Conservation (phyloP, 2,797 vertebrate species). For the Silurus lanzhouensis region DNA sequence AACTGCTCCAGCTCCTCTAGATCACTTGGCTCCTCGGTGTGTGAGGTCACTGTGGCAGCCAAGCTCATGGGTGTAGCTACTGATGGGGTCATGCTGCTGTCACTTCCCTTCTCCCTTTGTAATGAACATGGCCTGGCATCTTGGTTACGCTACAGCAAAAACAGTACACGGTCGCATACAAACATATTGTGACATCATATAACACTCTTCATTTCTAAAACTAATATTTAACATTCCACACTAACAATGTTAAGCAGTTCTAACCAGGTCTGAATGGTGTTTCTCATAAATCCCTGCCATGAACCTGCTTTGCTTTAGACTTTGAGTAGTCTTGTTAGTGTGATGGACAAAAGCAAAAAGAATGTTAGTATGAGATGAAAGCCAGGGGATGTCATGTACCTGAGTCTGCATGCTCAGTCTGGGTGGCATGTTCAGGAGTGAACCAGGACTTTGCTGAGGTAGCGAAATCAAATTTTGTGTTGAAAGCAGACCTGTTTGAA, state of each 20-base stretch:
- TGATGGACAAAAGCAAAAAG: background rate
- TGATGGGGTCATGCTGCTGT: conserved; percentile 64
- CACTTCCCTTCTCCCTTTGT: conserved; percentile 75
- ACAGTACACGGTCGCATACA: conserved; percentile 37
- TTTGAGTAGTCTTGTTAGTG: background rate
- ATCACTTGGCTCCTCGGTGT: conserved; percentile 86
- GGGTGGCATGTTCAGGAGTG: conserved; percentile 80
- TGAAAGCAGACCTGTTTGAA: conserved; percentile 80
- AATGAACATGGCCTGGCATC: conserved; percentile 49
- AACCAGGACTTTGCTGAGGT: conserved; percentile 90
- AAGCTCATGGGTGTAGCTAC: conserved; percentile 54
- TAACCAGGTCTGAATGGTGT: background rate
- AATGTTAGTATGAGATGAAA: background rate
- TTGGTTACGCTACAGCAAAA: conserved; percentile 48
- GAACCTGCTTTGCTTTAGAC: background rate
- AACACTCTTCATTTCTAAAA: background rate
- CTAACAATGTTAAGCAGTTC: background rate
- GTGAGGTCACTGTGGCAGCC: conserved; percentile 68
- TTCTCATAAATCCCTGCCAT: background rate
- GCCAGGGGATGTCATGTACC: conserved; percentile 67
- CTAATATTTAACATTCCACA: background rate
- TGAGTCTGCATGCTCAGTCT: conserved; percentile 84
- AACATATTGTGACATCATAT: background rate
- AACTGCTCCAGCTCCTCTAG: conserved; percentile 92
- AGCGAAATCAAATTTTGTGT: conserved; percentile 90